Percentiles rank a stretch among this genome's conserved stretches.
Conservation (phyloP, 2,113 vertebrate genomes). For the Rhinolophus ferrumequinum region DNA sequence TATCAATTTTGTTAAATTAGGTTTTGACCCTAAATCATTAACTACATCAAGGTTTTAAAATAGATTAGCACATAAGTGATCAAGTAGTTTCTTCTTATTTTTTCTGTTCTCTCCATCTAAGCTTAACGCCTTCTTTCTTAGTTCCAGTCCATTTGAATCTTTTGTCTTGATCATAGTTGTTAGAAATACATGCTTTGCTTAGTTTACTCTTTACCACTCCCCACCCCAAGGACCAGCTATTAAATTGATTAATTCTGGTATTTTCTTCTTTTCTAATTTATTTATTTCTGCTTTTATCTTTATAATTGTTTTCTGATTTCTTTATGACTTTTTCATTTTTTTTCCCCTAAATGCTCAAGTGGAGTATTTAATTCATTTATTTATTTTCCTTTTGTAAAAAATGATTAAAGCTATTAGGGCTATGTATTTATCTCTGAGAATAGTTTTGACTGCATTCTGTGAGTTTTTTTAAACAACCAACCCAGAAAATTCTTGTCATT, state of each 20-base stretch:
- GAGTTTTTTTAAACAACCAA: neutral
- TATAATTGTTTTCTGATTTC: neutral
- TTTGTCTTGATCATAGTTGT: neutral
- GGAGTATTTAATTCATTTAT: neutral
- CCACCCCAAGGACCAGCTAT: neutral
- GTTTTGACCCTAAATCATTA: neutral
- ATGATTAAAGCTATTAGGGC: neutral
- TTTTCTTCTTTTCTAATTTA: slow-evolving; percentile 20
- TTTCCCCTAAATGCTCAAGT: neutral
- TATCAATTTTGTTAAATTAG: neutral
- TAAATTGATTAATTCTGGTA: neutral
- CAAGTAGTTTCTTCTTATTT: neutral
- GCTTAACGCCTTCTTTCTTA: neutral
- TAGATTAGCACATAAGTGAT: neutral
- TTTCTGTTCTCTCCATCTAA: neutral
- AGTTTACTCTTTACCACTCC: too few species aligned
- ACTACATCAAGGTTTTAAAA: neutral
- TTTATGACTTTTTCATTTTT: neutral
- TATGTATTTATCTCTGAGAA: neutral
- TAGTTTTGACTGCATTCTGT: neutral
- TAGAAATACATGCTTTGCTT: neutral
- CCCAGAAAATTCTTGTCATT: neutral
- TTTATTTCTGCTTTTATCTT: slow-evolving; percentile 4
- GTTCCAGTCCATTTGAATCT: neutral
- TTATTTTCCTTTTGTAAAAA: neutral